phyloP scores from a whole-genome alignment of 2,888 invertebrate genomes.

The Lepetodrilus schrolli region DNA sequence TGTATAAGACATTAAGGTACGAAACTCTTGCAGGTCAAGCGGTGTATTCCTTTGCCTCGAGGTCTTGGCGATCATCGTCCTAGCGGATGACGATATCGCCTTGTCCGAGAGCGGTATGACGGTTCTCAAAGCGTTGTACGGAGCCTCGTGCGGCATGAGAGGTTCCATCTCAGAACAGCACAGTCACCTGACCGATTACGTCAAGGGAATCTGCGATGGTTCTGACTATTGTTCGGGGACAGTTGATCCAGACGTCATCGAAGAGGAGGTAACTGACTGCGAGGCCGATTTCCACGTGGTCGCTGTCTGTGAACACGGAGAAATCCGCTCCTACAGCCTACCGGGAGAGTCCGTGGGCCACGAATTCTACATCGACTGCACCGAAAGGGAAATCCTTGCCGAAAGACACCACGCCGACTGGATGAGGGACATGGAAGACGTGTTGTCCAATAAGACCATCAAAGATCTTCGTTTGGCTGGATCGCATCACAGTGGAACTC shows the following conservation, averaged over 20 bases:
- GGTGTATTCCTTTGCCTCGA: too few relatives aligned
- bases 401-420: neutral
- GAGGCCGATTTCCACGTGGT: neutral
- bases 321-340: neutral
- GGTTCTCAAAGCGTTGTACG: neutral
- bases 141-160: neutral
- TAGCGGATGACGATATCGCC: neutral
- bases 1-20: too few relatives aligned
- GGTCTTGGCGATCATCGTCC: too few relatives aligned
- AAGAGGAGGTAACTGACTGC: neutral
- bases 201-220: conserved; percentile 4
- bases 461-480: neutral
- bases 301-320: neutral
- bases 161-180: neutral
- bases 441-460: neutral
- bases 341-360: neutral
- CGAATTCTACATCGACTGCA: neutral
- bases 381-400: neutral
- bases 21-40: too few relatives aligned
- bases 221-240: neutral
- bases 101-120: conserved; percentile 7
- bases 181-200: neutral
- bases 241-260: neutral
- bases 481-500: conserved; percentile 1
- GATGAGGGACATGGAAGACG: neutral